Conservation (phyloP, 2,888 invertebrate species). For the Isotomurus palustris region DNA sequence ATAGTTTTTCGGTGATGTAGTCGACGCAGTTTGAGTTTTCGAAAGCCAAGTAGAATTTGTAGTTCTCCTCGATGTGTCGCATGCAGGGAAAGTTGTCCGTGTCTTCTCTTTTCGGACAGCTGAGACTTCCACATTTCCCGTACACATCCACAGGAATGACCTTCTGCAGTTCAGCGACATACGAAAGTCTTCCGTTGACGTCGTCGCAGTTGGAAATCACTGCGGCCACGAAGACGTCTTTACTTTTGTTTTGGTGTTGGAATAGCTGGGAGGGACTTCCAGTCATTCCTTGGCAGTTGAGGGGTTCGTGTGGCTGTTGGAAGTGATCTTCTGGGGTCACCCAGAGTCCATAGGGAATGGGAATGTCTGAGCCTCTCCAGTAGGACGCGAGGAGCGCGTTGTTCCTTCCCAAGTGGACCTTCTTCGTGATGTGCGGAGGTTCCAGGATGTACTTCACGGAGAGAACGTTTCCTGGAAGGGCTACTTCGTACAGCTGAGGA, state of each 20-base stretch:
- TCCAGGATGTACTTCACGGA: constrained; percentile 14
- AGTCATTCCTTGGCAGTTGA: too few species aligned
- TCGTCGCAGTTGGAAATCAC: constrained; percentile 15
- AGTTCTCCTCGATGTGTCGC: constrained; percentile 49
- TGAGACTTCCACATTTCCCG: constrained; percentile 46
- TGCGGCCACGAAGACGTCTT: constrained; percentile 13
- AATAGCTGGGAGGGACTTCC: too few species aligned
- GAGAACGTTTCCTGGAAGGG: not conserved
- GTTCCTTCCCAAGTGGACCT: constrained; percentile 16
- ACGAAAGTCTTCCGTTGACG: constrained; percentile 19
- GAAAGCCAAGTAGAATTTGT: constrained; percentile 65
- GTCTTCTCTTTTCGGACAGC: constrained; percentile 52
- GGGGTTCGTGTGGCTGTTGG: not conserved
- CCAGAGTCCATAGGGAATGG: constrained; percentile 19
- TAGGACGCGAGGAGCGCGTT: constrained; percentile 21
- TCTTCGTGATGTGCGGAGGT: constrained; percentile 15
- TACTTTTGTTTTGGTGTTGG: too few species aligned
- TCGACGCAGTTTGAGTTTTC: constrained; percentile 66
- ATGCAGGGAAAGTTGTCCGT: not conserved
- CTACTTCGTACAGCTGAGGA: not conserved
- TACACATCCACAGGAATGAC: constrained; percentile 47
- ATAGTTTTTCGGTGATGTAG: constrained; percentile 64
- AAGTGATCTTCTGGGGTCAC: constrained; percentile 3
- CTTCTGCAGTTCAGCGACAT: constrained; percentile 46
- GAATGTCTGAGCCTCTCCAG: constrained; percentile 14